A percentile compares a stretch with the other conserved stretches of the same genome.
phyloP scores from a whole-genome alignment of 1,140 invertebrate genomes.

The Orussus abietinus region DNA sequence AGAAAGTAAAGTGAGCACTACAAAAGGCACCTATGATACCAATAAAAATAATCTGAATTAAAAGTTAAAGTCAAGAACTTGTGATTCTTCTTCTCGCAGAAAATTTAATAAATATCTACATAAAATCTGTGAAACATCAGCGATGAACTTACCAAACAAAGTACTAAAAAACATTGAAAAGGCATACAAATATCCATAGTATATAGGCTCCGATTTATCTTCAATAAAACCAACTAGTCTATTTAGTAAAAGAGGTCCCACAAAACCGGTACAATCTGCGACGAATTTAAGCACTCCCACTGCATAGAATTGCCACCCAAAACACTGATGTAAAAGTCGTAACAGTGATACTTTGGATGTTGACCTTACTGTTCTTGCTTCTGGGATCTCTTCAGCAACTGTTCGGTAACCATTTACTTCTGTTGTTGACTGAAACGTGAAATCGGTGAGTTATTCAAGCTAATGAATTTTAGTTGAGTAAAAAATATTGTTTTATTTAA shows the following conservation, averaged over 20 bases:
- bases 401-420: constrained; percentile 1
- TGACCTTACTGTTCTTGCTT: constrained; percentile 23
- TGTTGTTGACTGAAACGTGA: no score
- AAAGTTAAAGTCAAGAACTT: constrained; percentile 15
- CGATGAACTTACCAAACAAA: constrained; percentile 56
- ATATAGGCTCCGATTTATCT: constrained; percentile 62
- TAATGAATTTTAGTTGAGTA: no score
- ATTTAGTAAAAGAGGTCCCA: constrained; percentile 84
- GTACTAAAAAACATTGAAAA: constrained; percentile 64
- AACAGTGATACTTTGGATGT: constrained; percentile 62
- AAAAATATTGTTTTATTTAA: constrained; percentile 1
- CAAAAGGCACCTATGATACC: constrained; percentile 65
- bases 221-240: constrained; percentile 78
- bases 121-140: constrained; percentile 5
- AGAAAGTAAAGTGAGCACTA: constrained; percentile 86
- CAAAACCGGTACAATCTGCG: constrained; percentile 79
- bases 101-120: constrained; percentile 13
- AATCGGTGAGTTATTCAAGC: no score
- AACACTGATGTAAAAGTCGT: constrained; percentile 73
- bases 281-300: constrained; percentile 85
- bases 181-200: constrained; percentile 78
- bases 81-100: constrained; percentile 16
- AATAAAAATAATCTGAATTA: constrained; percentile 15
- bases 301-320: constrained; percentile 83
- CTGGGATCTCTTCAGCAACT: constrained; percentile 18